Evolutionary conservation across 2,888 invertebrate genomes (phyloP), one percentile per base, ranked within the genome.

Genomic region (Caenorhabditis imperialis): DNA sequence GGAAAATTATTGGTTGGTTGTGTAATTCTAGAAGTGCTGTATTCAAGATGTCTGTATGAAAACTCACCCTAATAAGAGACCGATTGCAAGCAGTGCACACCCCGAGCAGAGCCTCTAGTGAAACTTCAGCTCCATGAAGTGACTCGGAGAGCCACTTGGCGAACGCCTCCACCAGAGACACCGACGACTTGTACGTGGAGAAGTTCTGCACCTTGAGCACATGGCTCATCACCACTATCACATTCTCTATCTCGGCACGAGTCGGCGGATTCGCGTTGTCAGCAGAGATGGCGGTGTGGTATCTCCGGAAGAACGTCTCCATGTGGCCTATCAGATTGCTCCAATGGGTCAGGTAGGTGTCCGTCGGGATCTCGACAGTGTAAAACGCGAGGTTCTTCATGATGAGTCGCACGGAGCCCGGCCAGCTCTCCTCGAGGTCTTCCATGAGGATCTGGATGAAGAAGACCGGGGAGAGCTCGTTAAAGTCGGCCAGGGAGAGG

Each of bases 111-210:
- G 89, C 89, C 72, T 90, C 88, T 37, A 91, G 89, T 84, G 93
- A 93, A 70, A 98, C 90, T 53, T 92, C 92, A 81, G 93, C 93
- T 88, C 94, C 93, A 89, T 96, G 96, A 70, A 98, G 92, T n/a
- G 94, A 92, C 89, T 93, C 94, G 88, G 94, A 94, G 70, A 98
- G 89, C 78, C 97, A 92, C 91, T 98, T 98, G 0, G 96, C 94
- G 88, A 97, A 96, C 2, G 96, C 95, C 88, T 98, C 98, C 88
- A 97, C 96, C 5, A 97, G 94, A 87, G 97, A 96, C 84, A 98
- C 90, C 79, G 97, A 92, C 18, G 93, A 93, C 87, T 94, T 94
- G 82, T 92, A 92, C 84, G 92, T 92, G 25, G 92, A 91, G 47
- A 94, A 93, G 22, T 93, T 92, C 10, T 96, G 95, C 51, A 97